phyloP scores from a whole-genome alignment of 30 jellyfish, hydroid and myxozoan genomes.

The Rhopilema esculentum region DNA sequence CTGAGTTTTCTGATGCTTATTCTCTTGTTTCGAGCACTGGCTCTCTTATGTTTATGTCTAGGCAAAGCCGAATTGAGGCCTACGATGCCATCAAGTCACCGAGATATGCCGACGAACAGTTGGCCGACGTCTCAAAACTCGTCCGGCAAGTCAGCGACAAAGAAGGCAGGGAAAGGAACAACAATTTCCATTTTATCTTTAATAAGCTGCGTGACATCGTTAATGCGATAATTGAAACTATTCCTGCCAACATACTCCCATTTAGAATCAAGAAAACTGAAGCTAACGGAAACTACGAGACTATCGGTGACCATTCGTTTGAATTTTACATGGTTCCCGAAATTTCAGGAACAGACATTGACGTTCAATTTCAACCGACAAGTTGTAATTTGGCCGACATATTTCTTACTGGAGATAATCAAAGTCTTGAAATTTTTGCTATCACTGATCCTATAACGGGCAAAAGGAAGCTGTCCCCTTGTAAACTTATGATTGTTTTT shows the following conservation, averaged over 20 bases:
- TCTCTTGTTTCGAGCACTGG: constrained; percentile 64
- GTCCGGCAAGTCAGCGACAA: constrained; percentile 57
- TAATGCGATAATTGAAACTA: constrained; percentile 45
- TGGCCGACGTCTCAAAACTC: constrained; percentile 52
- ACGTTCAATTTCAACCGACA: constrained; percentile 30
- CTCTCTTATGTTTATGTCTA: constrained; percentile 41
- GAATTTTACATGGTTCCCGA: constrained; percentile 69
- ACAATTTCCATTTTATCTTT: constrained; percentile 37
- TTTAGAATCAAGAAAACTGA: constrained; percentile 47
- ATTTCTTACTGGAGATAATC: constrained; percentile 16
- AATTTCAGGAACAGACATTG: constrained; percentile 8
- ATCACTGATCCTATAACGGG: constrained; percentile 40
- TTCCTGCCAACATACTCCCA: constrained; percentile 71
- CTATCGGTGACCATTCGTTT: constrained; percentile 42
- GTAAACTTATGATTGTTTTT: constrained; percentile 82
- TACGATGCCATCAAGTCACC: constrained; percentile 54
- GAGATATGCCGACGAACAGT: constrained; percentile 56
- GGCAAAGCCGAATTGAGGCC: constrained; percentile 36
- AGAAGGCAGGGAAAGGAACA: constrained; percentile 76
- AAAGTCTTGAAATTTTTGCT: constrained; percentile 67
- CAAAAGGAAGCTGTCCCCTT: constrained; percentile 66
- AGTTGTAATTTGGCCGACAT: constrained; percentile 60
- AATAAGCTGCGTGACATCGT: constrained; percentile 62
- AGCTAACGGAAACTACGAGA: constrained; percentile 63
- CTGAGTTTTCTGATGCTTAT: constrained; percentile 39